Evolutionary conservation across 1,140 invertebrate genomes (phyloP), one percentile per base, ranked within the genome.

Genomic region (Fragariocoptes setiger): DNA sequence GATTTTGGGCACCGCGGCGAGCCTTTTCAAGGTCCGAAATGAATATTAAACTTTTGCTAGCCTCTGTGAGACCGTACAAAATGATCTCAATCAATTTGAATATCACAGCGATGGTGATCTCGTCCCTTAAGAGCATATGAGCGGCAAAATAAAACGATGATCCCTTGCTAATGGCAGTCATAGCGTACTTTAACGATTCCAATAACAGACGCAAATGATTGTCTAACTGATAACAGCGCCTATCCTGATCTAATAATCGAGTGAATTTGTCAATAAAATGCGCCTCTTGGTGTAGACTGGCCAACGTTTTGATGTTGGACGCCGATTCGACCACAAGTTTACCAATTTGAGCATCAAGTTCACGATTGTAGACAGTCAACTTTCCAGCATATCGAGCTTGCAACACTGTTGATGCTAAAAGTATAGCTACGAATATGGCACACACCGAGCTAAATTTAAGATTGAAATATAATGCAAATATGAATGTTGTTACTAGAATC

Each of bases 241-340:
- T 31, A n/a, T 31, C 25, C n/a, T 31, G 8, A n/a, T 8, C 8
- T 31, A 31, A n/a, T n/a, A 31, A 31, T 31, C n/a, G 25, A 8
- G 8, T n/a, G 25, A 8, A 31, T n/a, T n/a, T 31, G n/a, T 31
- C 25, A 31, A 31, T 31, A 31, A 47, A 47, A 14, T 38, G 15
- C 4, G 16, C 14, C 19, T 67, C 62, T 43, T 55, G 54, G 20
- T 59, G 55, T 3, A 67, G 48, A 39, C 56, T 54, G 2, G 60
- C 59, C 2, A 67, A 64, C 15, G 65, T 67, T 35, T 64, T 52
- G 14, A 67, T 64, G 47, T 64, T 67, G 40, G 55, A 54, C 36
- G 66, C 60, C 4, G 57, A 53, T 51, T 66, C 63, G 18, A 31
- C 8, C 8, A 31, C 25, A n/a, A 31, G 8, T 31, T 31, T 31